phyloP scores from a whole-genome alignment of 2,113 vertebrate genomes.

The Muntiacus muntjak region DNA sequence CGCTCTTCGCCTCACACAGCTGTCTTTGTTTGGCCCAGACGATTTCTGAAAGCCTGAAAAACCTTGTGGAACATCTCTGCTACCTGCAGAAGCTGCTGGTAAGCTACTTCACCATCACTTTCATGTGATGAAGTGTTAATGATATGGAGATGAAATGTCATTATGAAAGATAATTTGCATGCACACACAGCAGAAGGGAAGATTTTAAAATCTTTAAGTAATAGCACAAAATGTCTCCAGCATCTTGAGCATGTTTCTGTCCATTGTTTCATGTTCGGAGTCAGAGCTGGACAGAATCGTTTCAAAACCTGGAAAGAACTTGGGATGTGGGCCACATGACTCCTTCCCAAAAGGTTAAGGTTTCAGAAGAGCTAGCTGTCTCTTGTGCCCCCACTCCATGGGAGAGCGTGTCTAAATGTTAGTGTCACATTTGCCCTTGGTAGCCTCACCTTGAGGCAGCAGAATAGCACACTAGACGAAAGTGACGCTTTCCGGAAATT shows the following conservation, averaged over 20 bases:
- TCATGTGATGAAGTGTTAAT: conserved; percentile 39
- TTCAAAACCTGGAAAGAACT: conserved; percentile 51
- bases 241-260: accelerated
- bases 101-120: neutral
- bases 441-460: conserved; percentile 60
- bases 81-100: neutral
- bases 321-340: conserved; percentile 29
- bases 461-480: neutral
- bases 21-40: neutral
- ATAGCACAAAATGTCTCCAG: neutral
- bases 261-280: neutral
- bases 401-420: conserved; percentile 44
- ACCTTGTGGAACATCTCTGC: neutral
- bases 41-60: neutral
- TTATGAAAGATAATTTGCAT: neutral
- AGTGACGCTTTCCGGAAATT: neutral
- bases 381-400: accelerated
- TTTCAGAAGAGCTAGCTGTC: neutral
- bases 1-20: neutral
- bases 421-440: conserved; percentile 59
- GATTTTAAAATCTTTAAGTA: neutral
- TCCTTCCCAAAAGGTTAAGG: neutral
- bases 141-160: conserved; percentile 53
- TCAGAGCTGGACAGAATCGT: conserved; percentile 37
- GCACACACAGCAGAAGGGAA: neutral